phyloP scores from a whole-genome alignment of 2,888 invertebrate genomes.

The Pimpla rufipes region DNA sequence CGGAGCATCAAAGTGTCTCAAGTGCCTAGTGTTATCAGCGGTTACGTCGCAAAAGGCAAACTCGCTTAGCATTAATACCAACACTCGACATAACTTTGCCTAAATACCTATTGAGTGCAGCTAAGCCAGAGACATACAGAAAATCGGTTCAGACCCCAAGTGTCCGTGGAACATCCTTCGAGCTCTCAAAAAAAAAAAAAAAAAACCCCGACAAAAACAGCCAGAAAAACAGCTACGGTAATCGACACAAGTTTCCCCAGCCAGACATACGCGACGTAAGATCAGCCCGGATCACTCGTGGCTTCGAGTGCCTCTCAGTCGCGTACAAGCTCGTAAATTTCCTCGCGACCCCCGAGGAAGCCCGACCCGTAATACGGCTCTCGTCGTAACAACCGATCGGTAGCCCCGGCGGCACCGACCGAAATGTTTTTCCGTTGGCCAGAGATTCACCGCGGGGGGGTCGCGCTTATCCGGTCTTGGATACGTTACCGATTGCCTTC shows the following conservation, averaged over 20 bases:
- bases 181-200: background rate
- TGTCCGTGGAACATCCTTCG: background rate
- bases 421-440: slow-evolving; percentile 39
- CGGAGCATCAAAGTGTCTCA: background rate
- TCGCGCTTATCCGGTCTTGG: slow-evolving; percentile 36
- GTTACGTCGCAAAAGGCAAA: background rate
- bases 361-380: background rate
- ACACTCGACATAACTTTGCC: background rate
- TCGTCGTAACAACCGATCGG: slow-evolving; percentile 22
- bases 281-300: slow-evolving; percentile 1
- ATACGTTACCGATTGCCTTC: slow-evolving; percentile 52
- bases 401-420: background rate
- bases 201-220: background rate
- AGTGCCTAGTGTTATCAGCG: slow-evolving; percentile 7
- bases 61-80: background rate
- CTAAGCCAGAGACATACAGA: background rate
- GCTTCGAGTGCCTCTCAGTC: background rate
- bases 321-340: slow-evolving; percentile 30
- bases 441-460: slow-evolving; percentile 38
- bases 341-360: slow-evolving; percentile 9
- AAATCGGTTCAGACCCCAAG: background rate
- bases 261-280: slow-evolving; percentile 20
- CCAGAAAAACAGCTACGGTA: background rate
- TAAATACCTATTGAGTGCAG: background rate
- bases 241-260: slow-evolving; percentile 1